Evolutionary conservation across 2,113 vertebrate species (phyloP).

Genomic region (Lepisosteus oculatus): DNA sequence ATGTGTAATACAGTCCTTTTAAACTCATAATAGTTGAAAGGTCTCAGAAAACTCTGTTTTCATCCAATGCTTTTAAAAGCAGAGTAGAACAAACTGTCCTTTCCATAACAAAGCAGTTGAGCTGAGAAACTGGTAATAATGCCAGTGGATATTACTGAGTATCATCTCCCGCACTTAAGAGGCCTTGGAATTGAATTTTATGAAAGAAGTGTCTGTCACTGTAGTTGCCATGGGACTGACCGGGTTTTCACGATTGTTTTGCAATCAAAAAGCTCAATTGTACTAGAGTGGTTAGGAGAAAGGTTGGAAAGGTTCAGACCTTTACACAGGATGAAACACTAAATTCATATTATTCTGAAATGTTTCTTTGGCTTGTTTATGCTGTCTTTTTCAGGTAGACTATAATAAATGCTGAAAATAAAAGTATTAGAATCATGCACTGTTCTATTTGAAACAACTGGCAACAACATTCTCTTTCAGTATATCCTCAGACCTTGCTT

Average conservation of each 20-base stretch:
- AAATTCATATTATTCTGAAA: no score
- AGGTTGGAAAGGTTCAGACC: no score
- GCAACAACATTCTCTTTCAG: no score
- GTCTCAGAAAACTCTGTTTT: background rate
- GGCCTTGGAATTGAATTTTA: background rate
- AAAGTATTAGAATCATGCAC: no score
- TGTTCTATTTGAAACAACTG: no score
- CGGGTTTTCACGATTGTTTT: background rate
- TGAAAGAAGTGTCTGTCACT: background rate
- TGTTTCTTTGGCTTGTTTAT: no score
- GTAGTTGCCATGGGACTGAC: background rate
- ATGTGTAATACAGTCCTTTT: background rate
- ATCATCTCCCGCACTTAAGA: background rate
- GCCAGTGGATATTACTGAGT: background rate
- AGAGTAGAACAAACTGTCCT: background rate
- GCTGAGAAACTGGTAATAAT: background rate
- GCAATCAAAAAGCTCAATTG: background rate
- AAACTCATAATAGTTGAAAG: background rate
- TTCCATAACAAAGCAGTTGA: background rate
- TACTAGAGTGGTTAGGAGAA: background rate
- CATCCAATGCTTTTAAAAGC: background rate
- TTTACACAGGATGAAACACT: no score
- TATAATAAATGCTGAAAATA: no score
- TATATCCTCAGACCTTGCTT: no score
- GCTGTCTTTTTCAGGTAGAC: no score